Percentiles rank a stretch among this genome's conserved stretches.
Conservation (phyloP, 35 echinoderm and acorn worm species). For the Heliocidaris tuberculata region DNA sequence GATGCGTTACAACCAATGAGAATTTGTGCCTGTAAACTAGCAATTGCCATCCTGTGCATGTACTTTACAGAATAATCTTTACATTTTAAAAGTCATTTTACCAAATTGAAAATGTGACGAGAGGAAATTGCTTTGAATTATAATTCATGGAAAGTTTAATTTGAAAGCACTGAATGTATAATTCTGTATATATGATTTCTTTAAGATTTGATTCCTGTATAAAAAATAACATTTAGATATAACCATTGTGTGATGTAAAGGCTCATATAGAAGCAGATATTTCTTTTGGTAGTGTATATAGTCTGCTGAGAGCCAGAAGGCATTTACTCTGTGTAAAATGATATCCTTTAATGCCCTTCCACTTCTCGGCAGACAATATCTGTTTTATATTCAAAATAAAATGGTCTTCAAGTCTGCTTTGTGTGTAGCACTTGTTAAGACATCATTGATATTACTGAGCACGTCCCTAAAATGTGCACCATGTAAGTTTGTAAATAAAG, state of each 20-base stretch:
- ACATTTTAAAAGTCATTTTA: too few relatives aligned
- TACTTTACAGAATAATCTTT: too few relatives aligned
- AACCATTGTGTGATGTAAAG: background rate
- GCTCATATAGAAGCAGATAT: background rate
- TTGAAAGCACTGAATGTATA: too few relatives aligned
- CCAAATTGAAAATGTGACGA: too few relatives aligned
- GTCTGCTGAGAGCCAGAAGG: background rate
- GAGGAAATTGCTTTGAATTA: too few relatives aligned
- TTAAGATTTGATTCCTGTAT: too few relatives aligned
- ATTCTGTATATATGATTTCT: too few relatives aligned
- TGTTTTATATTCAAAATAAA: background rate
- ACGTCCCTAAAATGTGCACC: background rate
- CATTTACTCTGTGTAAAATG: too few relatives aligned
- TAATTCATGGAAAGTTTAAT: too few relatives aligned
- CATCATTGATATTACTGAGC: background rate
- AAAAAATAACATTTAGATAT: background rate
- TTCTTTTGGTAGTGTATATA: background rate
- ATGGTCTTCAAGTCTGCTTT: background rate
- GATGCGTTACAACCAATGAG: too few relatives aligned
- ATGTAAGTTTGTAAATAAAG: conserved; percentile 9
- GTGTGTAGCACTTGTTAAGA: background rate
- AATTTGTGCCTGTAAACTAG: too few relatives aligned
- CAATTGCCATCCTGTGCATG: too few relatives aligned
- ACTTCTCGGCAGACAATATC: background rate
- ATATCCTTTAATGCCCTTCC: background rate